Evolutionary conservation across 2,113 vertebrate species (phyloP), one percentile per base, ranked within the genome.

Genomic region (Neodon shergylaensis): DNA sequence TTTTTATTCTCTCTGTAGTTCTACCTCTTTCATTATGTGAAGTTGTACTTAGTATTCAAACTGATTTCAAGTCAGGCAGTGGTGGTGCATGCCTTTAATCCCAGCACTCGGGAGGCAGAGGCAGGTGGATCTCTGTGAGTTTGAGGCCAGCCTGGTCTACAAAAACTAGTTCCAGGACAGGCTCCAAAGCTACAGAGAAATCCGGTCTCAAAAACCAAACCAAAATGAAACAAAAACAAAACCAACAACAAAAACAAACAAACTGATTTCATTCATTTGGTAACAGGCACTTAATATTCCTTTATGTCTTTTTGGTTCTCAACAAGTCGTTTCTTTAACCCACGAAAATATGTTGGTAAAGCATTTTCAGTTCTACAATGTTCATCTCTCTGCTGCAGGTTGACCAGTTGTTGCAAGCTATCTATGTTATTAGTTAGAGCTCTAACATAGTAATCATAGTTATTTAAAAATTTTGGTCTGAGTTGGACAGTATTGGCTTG

Each of bases 61-160:
- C 31, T 86, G 11, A 0, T 33, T n/a, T n/a, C 2, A 14, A 58
- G 58, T 58, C 19, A 0, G 58, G 52, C 4, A 7, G 19, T 58
- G 5, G 58, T 21, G 19, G 19, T 1, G 19, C 58, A 58, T 1
- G 6, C 58, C 58, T 58, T 58, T 58, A 58, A 58, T 58, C 19
- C 19, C 58, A 58, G 54, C 54, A 58, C 54, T 58, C 5, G 1
- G 54, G 19, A 58, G 54, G 0, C 54, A 58, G 54, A 58, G 54
- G 54, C 54, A 58, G 19, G 54, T 5, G 1, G 5, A 58, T 21
- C 54, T 58, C 54, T 58, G 0, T 58, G 19, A 58, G 54, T 5
- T 58, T 21, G 54, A 58, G 54, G 54, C 5, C 5, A 21, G 54
- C 5, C 54, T 21, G 54, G 19, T 58, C 54, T 58, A 58, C 17